Evolutionary conservation across 2,113 vertebrate species (phyloP), one percentile per base, ranked within the genome.

Genomic region (Penelope pileata): DNA sequence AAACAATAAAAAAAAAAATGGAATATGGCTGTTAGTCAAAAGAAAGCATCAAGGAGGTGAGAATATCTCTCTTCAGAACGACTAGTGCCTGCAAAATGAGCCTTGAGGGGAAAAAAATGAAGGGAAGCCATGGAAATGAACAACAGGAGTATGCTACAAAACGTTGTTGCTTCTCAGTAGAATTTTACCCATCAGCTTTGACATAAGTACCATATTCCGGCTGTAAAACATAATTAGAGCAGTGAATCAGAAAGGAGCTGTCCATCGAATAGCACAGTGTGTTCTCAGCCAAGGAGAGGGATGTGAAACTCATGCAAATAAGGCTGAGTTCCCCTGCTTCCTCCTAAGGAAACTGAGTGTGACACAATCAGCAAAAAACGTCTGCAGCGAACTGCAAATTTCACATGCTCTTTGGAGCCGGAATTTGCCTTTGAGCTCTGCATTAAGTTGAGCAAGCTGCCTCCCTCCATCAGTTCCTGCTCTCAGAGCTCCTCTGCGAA

Each of bases 151-250:
- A 96, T 62, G 91, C 74, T 96, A 84, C 80, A 94, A 94, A 97
- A 92, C 36, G 53, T 67, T 95, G 93, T 86, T 94, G 79, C 86
- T 89, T 93, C 95, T 96, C 90, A 64, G 90, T 90, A 91, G 91
- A 96, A 93, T 94, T 97, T 91, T 96, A 88, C 88, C 86, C 91
- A 94, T 97, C 95, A 96, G 91, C 96, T 97, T 96, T 97, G 94
- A 97, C 90, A 96, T 93, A 95, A 97, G 87, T 88, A 95, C 93
- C 94, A 83, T 94, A 95, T 96, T 96, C 92, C 45, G 76, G 94
- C 94, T 97, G 91, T 97, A 96, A 96, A 96, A 97, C 91, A 94
- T 95, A 96, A 95, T 96, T 94, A 97, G 94, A 96, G 96, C 93
- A 94, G 93, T 97, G 96, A 97, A 93, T 98, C 96, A 95, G 94